A percentile compares a stretch with the other conserved stretches of the same genome.
Conservation (phyloP, 2,888 invertebrate species). For the Nipponacmea schrenckii region DNA sequence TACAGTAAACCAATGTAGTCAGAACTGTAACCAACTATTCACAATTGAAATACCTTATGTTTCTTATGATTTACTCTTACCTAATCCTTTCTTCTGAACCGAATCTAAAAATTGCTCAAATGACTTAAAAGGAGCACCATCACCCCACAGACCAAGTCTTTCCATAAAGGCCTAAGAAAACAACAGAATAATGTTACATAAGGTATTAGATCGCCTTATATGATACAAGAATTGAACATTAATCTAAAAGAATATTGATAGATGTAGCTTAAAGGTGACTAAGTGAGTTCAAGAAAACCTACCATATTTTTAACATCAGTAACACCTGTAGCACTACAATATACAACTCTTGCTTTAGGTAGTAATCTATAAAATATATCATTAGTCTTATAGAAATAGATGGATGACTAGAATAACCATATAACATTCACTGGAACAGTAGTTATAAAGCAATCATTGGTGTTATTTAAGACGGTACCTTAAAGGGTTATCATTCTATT, state of each 20-base stretch:
- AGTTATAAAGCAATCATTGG: no score
- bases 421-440: no score
- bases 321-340: slow-evolving; percentile 67
- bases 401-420: background rate
- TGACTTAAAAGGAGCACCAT: slow-evolving; percentile 60
- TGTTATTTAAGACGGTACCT: no score
- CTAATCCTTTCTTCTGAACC: slow-evolving; percentile 63
- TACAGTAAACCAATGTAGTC: background rate
- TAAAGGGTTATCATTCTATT: no score
- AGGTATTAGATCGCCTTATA: background rate
- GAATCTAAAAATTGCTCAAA: slow-evolving; percentile 64
- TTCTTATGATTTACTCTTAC: no score
- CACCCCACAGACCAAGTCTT: slow-evolving; percentile 65
- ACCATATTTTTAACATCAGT: slow-evolving; percentile 67
- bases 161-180: slow-evolving; percentile 64
- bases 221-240: no score
- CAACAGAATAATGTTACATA: background rate
- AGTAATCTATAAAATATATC: slow-evolving; percentile 47
- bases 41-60: no score
- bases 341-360: slow-evolving; percentile 64
- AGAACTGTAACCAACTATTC: no score
- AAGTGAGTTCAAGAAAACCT: slow-evolving; percentile 8
- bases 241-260: background rate
- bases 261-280: background rate
- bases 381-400: background rate